Evolutionary conservation across 2,113 vertebrate genomes (phyloP), one percentile per base, ranked within the genome.

Genomic region (Cervus canadensis): DNA sequence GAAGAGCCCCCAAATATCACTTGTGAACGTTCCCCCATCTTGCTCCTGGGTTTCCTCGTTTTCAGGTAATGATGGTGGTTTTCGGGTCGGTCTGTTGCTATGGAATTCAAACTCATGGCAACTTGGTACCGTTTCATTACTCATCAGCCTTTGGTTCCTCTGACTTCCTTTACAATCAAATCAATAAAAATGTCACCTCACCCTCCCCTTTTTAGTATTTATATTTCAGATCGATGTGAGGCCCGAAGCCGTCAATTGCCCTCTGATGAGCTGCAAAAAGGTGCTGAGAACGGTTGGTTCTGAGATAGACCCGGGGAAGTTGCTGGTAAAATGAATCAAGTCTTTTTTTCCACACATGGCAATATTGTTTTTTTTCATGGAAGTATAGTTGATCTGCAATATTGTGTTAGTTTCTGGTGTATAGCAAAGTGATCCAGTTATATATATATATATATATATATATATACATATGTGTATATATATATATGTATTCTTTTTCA

Each of bases 101-200:
- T 0, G 74, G 86, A 40, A 64, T n/a, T 91, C 84, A 74, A 50
- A 85, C 19, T 40, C 48, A 28, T 2, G 1, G 28, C 33, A 52
- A 19, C 52, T 93, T 36, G 16, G 23, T n/a, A 5, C 52, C 11
- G 4, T 12, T 83, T 54, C 7, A 2, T 30, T 50, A 94, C 89
- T 81, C 6, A 10, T 89, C 96, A 40, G 96, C 90, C 98, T 50
- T n/a, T 23, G 74, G 4, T 23, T 95, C 78, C 89, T 50, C 78
- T 16, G 59, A 62, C 91, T 95, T 97, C 92, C 54, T 93, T 94
- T 94, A 82, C 93, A 97, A 23, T 59, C 96, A 62, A 83, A 88
- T 93, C 96, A 89, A 96, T 98, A 98, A 98, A 98, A 96, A 94
- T 93, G 87, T 76, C 96, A 89, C 94, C 71, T 94, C 15, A 0